A percentile compares a stretch with the other conserved stretches of the same genome.
Conservation (phyloP, 2,113 vertebrate genomes). For the Poeciliopsis retropinna region DNA sequence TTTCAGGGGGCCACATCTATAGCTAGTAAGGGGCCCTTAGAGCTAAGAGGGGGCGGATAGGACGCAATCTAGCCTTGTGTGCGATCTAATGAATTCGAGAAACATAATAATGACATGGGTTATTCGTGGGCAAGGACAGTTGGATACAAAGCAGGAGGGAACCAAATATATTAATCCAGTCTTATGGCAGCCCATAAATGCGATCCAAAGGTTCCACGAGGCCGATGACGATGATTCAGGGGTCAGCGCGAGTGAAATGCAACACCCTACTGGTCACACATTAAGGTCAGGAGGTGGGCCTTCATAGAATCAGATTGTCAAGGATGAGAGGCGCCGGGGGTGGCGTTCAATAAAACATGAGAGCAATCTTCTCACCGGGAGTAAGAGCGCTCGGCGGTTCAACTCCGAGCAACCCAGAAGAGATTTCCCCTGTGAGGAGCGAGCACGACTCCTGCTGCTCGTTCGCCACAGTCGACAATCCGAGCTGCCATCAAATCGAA, state of each 20-base stretch:
- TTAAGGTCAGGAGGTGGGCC: conserved; percentile 69
- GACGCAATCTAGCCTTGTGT: conserved; percentile 36
- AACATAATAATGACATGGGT: conserved; percentile 55
- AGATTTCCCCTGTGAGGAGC: conserved; percentile 77
- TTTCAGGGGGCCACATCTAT: neutral
- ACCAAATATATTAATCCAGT: conserved; percentile 63
- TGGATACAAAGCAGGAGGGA: conserved; percentile 43
- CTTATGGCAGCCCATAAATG: conserved; percentile 51
- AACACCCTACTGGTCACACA: conserved; percentile 68
- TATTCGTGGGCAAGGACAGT: conserved; percentile 64
- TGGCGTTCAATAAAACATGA: conserved; percentile 80
- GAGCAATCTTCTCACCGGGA: conserved; percentile 75
- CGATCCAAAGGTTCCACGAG: conserved; percentile 56
- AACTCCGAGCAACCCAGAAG: conserved; percentile 61
- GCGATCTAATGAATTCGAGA: conserved; percentile 48
- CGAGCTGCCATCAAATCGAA: conserved; percentile 62
- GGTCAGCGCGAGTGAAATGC: conserved; percentile 69
- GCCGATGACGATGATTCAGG: conserved; percentile 65
- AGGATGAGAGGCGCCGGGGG: conserved; percentile 70
- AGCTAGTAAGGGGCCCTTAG: conserved; percentile 35
- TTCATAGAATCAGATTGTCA: conserved; percentile 72
- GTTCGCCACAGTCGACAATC: conserved; percentile 58
- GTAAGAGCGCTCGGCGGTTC: conserved; percentile 63
- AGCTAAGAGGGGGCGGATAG: conserved; percentile 24
- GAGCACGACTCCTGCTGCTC: conserved; percentile 59